These are phyloP conservation scores for Corythoichthys haematopterus DNA, from an alignment of 2,113 vertebrate species.

Conservation along the genomic window DNA sequence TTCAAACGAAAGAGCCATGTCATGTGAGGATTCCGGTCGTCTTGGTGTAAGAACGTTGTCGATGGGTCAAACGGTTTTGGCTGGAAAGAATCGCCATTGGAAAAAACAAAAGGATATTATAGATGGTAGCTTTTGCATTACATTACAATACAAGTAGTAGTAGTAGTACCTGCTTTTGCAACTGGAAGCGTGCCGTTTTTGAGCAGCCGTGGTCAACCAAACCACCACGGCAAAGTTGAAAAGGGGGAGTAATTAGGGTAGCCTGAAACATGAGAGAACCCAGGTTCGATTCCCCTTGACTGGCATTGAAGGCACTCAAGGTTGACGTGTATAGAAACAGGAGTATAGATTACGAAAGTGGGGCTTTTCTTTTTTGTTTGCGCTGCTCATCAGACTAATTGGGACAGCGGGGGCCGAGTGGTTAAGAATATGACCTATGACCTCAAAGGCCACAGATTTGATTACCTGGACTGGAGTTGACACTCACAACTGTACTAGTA, in stretches of 20 bases:
- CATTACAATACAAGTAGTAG: not conserved
- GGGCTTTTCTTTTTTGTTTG: not conserved
- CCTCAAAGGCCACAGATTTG: conserved; percentile 3
- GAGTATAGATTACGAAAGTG: not conserved
- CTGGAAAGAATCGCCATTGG: no score
- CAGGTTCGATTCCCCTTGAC: not conserved
- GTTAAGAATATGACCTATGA: not conserved
- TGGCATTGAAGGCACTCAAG: not conserved
- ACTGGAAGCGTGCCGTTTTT: not conserved
- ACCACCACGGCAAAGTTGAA: not conserved
- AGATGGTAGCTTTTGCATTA: no score
- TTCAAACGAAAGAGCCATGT: no score
- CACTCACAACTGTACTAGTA: not conserved
- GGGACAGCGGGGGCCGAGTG: not conserved
- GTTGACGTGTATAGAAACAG: not conserved
- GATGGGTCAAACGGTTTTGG: no score
- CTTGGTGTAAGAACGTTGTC: no score
- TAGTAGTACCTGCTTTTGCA: not conserved
- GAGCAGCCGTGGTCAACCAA: not conserved
- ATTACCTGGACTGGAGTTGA: not conserved
- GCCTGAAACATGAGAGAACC: not conserved
- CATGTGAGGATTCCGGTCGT: no score
- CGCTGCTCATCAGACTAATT: not conserved
- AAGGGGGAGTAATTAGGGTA: not conserved
- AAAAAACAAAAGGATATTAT: no score